These are phyloP conservation scores for Argopecten irradians DNA, from an alignment of 1,140 invertebrate genomes.

Conservation along the genomic window DNA sequence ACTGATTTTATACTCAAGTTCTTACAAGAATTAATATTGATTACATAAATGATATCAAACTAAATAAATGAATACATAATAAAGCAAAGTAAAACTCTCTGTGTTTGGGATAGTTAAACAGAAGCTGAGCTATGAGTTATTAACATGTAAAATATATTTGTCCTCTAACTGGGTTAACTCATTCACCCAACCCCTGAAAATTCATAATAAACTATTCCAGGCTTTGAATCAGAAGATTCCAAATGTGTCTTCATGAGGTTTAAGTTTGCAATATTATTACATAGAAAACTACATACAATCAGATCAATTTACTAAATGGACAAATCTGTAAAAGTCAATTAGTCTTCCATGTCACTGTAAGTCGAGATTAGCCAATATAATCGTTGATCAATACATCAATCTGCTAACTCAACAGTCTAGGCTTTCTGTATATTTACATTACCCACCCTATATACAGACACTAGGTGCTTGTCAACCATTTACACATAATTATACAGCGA, in stretches of 20 bases:
- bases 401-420: neutral
- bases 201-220: too few relatives aligned
- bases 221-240: too few relatives aligned
- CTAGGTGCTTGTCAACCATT: neutral
- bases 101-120: too few relatives aligned
- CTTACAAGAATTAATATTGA: neutral
- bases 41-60: too few relatives aligned
- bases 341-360: neutral
- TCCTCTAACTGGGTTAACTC: too few relatives aligned
- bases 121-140: too few relatives aligned
- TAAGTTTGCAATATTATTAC: neutral
- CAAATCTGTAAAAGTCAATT: neutral
- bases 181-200: too few relatives aligned
- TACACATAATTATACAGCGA: neutral
- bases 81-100: too few relatives aligned
- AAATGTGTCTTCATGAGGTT: too few relatives aligned
- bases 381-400: neutral
- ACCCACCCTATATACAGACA: neutral
- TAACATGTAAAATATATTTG: too few relatives aligned
- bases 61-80: too few relatives aligned
- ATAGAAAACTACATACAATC: neutral
- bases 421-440: neutral
- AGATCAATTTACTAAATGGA: constrained; percentile 10
- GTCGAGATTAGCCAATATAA: neutral
- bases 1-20: neutral